Percentiles rank a stretch among this genome's conserved stretches.
Evolutionary conservation across 2,888 invertebrate genomes (phyloP).

Genomic region (Oxyteleia sp.): DNA sequence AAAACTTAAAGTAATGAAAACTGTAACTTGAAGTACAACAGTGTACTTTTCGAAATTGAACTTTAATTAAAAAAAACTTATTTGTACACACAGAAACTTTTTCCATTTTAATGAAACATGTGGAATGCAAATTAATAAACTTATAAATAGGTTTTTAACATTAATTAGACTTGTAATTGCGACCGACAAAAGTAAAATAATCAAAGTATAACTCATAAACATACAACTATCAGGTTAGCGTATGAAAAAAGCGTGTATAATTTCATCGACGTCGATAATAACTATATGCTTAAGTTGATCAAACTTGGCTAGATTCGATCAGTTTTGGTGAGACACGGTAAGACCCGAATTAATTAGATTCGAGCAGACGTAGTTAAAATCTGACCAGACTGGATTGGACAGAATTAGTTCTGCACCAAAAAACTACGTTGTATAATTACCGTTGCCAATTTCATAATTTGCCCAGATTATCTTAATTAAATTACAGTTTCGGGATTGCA

Average conservation of each 20-base stretch:
- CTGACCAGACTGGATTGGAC: constrained; percentile 39
- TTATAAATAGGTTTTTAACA: background rate
- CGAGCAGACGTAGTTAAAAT: constrained; percentile 40
- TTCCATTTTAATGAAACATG: background rate
- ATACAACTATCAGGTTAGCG: background rate
- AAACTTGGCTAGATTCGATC: constrained; percentile 52
- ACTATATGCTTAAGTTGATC: constrained; percentile 40
- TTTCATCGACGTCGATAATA: constrained; percentile 18
- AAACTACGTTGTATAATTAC: constrained; percentile 46
- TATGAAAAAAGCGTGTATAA: background rate
- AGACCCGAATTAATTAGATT: constrained; percentile 50
- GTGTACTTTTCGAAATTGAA: background rate
- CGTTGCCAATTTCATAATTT: constrained; percentile 51
- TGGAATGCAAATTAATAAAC: background rate
- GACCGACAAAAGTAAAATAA: background rate
- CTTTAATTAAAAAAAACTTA: constrained; percentile 5
- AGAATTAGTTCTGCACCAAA: constrained; percentile 48
- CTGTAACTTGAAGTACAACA: background rate
- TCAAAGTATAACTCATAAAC: background rate
- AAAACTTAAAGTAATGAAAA: too few relatives aligned
- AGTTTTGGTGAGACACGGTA: constrained; percentile 43
- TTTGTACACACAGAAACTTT: too few relatives aligned
- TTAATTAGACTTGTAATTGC: background rate
- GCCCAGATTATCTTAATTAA: constrained; percentile 49
- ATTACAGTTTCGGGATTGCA: constrained; percentile 20